phyloP scores from a whole-genome alignment of 1,140 invertebrate species.

The Acyrthosiphon pisum region DNA sequence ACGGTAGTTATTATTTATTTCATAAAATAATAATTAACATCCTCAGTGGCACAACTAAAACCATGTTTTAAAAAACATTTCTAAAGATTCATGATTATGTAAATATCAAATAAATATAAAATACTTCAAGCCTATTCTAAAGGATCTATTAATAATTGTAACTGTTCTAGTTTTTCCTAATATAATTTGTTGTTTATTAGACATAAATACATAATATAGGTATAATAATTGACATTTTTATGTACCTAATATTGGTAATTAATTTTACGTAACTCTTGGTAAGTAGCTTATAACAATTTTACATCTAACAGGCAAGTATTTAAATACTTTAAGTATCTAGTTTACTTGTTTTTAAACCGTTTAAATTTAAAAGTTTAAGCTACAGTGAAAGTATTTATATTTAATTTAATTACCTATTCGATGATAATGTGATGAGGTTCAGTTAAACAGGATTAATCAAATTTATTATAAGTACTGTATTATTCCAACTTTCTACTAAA shows the following conservation, averaged over 20 bases:
- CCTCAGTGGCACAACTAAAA: background rate
- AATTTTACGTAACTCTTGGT: background rate
- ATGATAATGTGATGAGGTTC: background rate
- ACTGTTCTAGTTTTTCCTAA: background rate
- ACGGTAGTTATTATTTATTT: no score
- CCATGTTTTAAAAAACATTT: background rate
- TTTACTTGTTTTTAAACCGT: background rate
- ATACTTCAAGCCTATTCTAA: background rate
- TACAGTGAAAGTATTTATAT: background rate
- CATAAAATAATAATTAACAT: background rate
- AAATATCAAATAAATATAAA: background rate
- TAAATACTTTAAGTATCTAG: no score
- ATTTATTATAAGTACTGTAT: background rate
- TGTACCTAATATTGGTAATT: background rate
- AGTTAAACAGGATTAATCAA: background rate
- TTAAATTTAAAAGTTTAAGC: background rate
- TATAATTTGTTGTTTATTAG: background rate
- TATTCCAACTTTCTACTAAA: background rate
- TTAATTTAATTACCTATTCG: background rate
- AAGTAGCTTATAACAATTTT: background rate
- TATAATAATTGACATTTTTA: background rate
- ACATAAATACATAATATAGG: background rate
- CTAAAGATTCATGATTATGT: background rate
- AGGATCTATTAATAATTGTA: background rate
- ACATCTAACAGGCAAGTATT: background rate